Base-by-base conservation (phyloP, 2,888 invertebrate genomes). In the Dryocosmus kuriphilus region DNA sequence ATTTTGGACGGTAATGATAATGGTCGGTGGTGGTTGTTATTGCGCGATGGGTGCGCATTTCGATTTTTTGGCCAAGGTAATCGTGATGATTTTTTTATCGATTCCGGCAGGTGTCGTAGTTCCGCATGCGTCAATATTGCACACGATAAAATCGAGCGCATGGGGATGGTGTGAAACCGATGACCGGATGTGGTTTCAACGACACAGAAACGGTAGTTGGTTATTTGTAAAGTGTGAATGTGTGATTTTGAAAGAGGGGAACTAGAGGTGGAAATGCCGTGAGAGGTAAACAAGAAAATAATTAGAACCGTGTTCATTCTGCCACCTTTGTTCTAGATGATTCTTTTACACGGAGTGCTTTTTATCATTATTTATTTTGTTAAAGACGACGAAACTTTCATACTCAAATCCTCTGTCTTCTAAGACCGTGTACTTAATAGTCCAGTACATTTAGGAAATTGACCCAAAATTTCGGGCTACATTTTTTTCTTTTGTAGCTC, bases 271-370 rank as follows among this genome's bases (percentile, higher is more conserved):
- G 86, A 85, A 87, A 87, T 88, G 86, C 87, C 85, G 81, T n/a
- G 85, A 87, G 85, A 88, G n/a, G n/a, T n/a, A 88, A 88, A 88
- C 86, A 90, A 89, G 86, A 89, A 87, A 83, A 89, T 86, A 87
- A 90, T 90, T 90, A 90, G 90, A 89, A 88, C n/a, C 86, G 85
- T 86, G 84, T 82, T 83, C 80, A 86, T 79, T 85, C 81, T 74
- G 77, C 35, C n/a, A n/a, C n/a, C n/a, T 60, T 65, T 55, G 51
- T 27, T 32, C 77, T 80, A 79, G 77, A 67, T 77, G 76, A 62
- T 65, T 79, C 24, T n/a, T n/a, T n/a, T n/a, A 73, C 77, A 83
- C 82, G 80, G 79, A 76, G 83, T 81, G 84, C 87, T n/a, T n/a
- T n/a, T n/a, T 84, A 86, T 85, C 76, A 86, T 81, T 84, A 84